Evolutionary conservation across 2,888 invertebrate species (phyloP).

Genomic region (Thysanoteuthis rhombus): DNA sequence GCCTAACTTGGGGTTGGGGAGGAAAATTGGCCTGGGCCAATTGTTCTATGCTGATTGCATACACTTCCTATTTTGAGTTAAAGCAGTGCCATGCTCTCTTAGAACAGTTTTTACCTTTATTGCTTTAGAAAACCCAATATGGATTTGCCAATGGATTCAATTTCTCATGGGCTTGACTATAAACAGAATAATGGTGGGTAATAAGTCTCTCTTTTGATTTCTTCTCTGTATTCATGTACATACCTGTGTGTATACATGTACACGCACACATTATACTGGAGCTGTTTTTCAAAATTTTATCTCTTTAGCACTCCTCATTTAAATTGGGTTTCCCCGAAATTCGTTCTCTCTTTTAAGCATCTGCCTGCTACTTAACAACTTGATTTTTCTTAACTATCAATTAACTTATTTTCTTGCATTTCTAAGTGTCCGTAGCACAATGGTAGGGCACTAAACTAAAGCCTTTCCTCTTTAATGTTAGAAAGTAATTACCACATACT

Average conservation of each 20-base stretch:
- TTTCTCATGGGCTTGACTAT: not conserved
- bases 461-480: not conserved
- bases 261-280: not conserved
- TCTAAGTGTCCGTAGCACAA: not conserved
- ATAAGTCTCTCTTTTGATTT: not conserved
- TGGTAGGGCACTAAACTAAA: not conserved
- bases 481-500: not conserved
- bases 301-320: not conserved
- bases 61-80: not conserved
- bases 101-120: not conserved
- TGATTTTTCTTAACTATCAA: not conserved
- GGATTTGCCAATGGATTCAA: not conserved
- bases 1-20: not conserved
- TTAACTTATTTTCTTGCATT: not conserved
- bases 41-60: not conserved
- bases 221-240: not conserved
- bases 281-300: not conserved
- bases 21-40: not conserved
- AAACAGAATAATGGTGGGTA: not conserved
- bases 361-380: not conserved
- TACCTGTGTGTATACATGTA: too few species aligned
- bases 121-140: not conserved
- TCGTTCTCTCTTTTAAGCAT: not conserved
- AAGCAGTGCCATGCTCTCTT: not conserved
- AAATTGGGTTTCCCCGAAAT: not conserved